A percentile compares a stretch with the other conserved stretches of the same genome.
Evolutionary conservation across 2,888 invertebrate genomes (phyloP).

Genomic region (Torymus tubicola): DNA sequence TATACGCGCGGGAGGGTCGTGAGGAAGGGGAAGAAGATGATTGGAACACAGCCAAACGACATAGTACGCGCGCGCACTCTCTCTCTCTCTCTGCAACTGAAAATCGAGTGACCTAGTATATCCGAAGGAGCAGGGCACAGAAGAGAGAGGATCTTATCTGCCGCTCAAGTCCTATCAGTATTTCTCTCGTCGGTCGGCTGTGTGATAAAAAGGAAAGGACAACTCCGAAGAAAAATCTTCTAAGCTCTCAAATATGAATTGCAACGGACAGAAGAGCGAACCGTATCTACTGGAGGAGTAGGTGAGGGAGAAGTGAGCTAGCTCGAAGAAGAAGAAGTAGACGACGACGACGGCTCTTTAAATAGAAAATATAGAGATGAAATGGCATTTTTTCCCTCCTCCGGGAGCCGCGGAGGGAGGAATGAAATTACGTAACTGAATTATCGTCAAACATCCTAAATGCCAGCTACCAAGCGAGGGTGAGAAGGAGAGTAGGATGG

Average conservation of each 20-base stretch:
- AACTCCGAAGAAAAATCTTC: conserved; percentile 17
- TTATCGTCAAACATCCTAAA: conserved; percentile 23
- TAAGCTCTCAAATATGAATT: not conserved
- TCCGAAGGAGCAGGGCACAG: conserved; percentile 6
- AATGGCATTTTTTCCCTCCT: not conserved
- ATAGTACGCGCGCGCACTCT: not conserved
- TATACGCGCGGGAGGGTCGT: too few species aligned
- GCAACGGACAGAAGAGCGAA: not conserved
- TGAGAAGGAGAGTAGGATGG: not conserved
- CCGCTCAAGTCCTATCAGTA: conserved; percentile 44
- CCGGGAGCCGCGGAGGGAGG: not conserved
- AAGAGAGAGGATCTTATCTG: conserved; percentile 44
- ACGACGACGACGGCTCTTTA: not conserved
- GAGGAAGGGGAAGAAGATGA: conserved; percentile 13
- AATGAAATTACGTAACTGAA: conserved; percentile 31
- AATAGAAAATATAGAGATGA: conserved; percentile 11
- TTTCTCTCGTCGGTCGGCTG: conserved; percentile 48
- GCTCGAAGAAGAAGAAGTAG: not conserved
- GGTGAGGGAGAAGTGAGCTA: too few species aligned
- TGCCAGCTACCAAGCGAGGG: not conserved
- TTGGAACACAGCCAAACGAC: conserved; percentile 51
- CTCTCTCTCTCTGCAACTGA: conserved; percentile 25
- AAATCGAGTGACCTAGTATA: conserved; percentile 52
- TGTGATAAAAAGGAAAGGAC: conserved; percentile 49
- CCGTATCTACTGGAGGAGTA: too few species aligned